Evolutionary conservation across 2,113 vertebrate species (phyloP).

Genomic region (Dromas ardeola): DNA sequence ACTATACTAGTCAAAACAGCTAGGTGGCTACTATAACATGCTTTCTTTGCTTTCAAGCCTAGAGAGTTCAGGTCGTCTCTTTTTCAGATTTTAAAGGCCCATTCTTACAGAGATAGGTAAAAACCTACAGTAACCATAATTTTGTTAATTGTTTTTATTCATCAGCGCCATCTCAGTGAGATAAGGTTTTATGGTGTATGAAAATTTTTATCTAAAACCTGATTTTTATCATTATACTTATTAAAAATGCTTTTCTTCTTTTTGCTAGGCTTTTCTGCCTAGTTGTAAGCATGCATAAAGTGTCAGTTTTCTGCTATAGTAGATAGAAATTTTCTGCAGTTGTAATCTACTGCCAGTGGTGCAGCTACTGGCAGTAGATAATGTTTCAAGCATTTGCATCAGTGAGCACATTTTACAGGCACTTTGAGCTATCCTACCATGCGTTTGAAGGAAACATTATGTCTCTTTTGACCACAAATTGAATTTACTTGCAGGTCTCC

Average conservation of each 20-base stretch:
- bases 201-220: neutral
- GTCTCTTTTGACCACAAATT: slow-evolving; percentile 43
- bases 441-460: slow-evolving; percentile 39
- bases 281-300: slow-evolving; percentile 16
- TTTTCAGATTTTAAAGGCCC: neutral
- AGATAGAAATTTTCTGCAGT: slow-evolving; percentile 57
- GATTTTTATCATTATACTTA: neutral
- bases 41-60: neutral
- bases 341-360: slow-evolving; percentile 57
- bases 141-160: neutral
- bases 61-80: neutral
- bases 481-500: slow-evolving; percentile 34
- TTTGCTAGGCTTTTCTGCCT: slow-evolving; percentile 18
- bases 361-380: slow-evolving; percentile 60
- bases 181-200: neutral
- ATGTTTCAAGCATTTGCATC: slow-evolving; percentile 64
- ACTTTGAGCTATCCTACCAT: slow-evolving; percentile 53
- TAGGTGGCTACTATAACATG: neutral
- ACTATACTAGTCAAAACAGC: neutral
- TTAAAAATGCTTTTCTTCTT: slow-evolving; percentile 44
- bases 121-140: neutral
- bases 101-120: neutral
- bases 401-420: slow-evolving; percentile 67
- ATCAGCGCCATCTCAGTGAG: neutral
- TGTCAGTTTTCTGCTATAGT: slow-evolving; percentile 67